Evolutionary conservation across 2,888 invertebrate species (phyloP), one percentile per base, ranked within the genome.

Genomic region (Melipona bicolor): DNA sequence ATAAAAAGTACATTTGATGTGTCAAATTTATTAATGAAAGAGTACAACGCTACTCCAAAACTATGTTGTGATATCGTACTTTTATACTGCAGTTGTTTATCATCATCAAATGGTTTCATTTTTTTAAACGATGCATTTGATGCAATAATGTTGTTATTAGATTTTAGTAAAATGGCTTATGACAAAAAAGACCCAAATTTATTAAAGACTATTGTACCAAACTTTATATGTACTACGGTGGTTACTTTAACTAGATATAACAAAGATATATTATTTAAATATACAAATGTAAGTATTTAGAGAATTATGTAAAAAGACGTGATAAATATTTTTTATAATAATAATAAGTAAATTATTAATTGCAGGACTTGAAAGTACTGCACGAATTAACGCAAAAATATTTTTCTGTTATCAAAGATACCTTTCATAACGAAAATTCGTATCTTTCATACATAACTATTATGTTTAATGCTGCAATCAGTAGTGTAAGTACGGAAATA

Each of bases 61-160:
- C 56, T 91, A 21, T 91, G 91, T 77, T 88, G 86, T 69, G 86
- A 88, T 71, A 80, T 89, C 19, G 87, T 91, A 72, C 71, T 90
- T 54, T 80, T 91, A n/a, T 89, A 90, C 62, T 74, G 78, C 52
- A 85, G 85, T 62, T 88, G 90, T 64, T 65, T 91, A 11, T 67
- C 80, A 6, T 32, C 62, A 9, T 36, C 78, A 11, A 85, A 77
- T 65, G 90, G 91, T 32, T 81, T 90, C 21, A 59, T 79, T 36
- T 91, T 91, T 32, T 50, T 85, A 0, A 79, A 86, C 21, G 76
- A 88, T 13, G 86, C 86, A 65, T 84, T 90, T 32, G 81, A 81
- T 36, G 79, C 85, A 43, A 76, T 90, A 24, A 56, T 82, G 17
- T 49, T n/a, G 9, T 71, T 91, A 49, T 59, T 90, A 50, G 84